phyloP scores from a whole-genome alignment of 2,797 vertebrate species.

The Gymnoscopelus microlampas region DNA sequence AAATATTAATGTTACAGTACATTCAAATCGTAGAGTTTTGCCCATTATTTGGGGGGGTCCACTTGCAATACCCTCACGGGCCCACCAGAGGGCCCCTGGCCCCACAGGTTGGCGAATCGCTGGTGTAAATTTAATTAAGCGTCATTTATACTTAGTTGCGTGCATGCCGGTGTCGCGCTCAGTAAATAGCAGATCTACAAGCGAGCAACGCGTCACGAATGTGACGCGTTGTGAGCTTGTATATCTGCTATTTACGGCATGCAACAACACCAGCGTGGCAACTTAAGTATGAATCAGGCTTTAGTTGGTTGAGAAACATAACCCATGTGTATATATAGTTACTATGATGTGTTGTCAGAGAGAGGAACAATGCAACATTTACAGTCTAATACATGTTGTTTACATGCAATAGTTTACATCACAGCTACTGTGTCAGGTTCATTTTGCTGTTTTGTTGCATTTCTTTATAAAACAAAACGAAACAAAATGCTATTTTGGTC shows the following conservation, averaged over 20 bases:
- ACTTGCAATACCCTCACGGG: too few species aligned
- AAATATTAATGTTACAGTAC: too few species aligned
- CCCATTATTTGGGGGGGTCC: too few species aligned
- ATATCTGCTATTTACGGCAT: not conserved
- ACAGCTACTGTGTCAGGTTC: conserved; percentile 67
- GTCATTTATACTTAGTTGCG: too few species aligned
- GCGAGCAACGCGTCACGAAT: too few species aligned
- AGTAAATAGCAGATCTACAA: too few species aligned
- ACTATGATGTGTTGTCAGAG: conserved; percentile 51
- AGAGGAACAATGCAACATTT: conserved; percentile 69
- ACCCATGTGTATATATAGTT: conserved; percentile 40
- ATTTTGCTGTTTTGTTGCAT: conserved; percentile 72
- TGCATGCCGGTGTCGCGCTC: too few species aligned
- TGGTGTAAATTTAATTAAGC: too few species aligned
- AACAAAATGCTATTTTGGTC: conserved; percentile 76
- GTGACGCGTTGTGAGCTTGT: conserved; percentile 39
- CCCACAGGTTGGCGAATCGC: too few species aligned
- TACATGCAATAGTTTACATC: conserved; percentile 68
- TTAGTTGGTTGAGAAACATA: conserved; percentile 52
- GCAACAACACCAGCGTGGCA: not conserved
- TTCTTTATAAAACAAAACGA: conserved; percentile 49
- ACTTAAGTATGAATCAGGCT: conserved; percentile 36
- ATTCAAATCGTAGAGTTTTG: too few species aligned
- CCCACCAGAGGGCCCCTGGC: too few species aligned
- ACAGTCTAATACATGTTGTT: conserved; percentile 63